Conservation (phyloP, 2,113 vertebrate genomes). For the Carassius auratus region DNA sequence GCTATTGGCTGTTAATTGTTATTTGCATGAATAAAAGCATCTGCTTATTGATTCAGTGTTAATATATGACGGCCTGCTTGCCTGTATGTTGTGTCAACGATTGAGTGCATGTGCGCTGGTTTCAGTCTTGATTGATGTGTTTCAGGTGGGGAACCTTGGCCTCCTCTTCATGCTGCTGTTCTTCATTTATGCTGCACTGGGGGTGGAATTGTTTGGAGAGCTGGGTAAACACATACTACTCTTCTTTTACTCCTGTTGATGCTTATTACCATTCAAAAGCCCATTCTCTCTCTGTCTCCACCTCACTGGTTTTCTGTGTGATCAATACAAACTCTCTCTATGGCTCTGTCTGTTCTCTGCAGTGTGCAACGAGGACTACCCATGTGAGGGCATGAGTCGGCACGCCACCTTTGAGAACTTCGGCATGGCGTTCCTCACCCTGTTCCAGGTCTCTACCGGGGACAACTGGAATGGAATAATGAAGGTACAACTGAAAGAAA, state of each 20-base stretch:
- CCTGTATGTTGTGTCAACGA: neutral
- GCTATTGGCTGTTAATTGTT: neutral
- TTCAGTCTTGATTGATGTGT: constrained; percentile 28
- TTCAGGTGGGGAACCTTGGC: constrained; percentile 96
- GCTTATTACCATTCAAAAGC: no score
- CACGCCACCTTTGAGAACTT: constrained; percentile 99
- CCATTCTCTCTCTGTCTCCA: neutral
- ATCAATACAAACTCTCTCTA: neutral
- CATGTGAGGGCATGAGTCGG: constrained; percentile 97
- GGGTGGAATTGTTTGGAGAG: constrained; percentile 98
- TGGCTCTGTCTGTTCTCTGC: constrained; percentile 42
- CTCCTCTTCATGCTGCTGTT: constrained; percentile 99
- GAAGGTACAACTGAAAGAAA: constrained; percentile 81
- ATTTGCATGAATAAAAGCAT: neutral
- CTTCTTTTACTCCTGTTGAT: neutral
- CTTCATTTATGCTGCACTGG: constrained; percentile 98
- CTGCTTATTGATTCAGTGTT: neutral
- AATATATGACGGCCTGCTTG: neutral
- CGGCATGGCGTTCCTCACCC: constrained; percentile 98
- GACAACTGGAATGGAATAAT: constrained; percentile 99
- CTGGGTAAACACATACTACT: constrained; percentile 80
- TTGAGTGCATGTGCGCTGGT: neutral
- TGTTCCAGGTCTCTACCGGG: constrained; percentile 96
- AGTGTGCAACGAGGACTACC: constrained; percentile 96
- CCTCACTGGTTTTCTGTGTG: neutral